Conservation (phyloP, 2,113 vertebrate species). For the Rhegmatorhina hoffmannsi region DNA sequence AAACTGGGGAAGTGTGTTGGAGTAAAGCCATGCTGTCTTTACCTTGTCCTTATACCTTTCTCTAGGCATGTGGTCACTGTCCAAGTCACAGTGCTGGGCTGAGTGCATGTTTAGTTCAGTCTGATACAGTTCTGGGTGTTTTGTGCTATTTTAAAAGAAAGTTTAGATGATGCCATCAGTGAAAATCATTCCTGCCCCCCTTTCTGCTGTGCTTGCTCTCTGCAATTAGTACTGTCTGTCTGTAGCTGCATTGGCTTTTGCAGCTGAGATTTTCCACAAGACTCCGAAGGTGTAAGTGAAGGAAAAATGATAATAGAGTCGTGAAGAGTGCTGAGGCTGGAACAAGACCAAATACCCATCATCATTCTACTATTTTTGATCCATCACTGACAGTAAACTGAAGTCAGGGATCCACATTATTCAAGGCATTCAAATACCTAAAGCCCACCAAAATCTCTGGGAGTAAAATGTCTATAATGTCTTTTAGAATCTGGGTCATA, state of each 20-base stretch:
- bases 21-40: background rate
- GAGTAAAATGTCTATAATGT: background rate
- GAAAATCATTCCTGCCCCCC: background rate
- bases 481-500: background rate
- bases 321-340: background rate
- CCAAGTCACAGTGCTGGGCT: background rate
- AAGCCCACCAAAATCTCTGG: background rate
- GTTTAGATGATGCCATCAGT: background rate
- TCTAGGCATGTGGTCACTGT: background rate
- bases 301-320: background rate
- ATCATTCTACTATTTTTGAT: background rate
- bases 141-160: background rate
- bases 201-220: background rate
- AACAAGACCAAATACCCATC: background rate
- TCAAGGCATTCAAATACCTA: background rate
- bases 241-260: background rate
- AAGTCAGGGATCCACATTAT: background rate
- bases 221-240: background rate
- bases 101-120: background rate
- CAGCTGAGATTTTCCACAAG: background rate
- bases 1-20: background rate
- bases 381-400: background rate
- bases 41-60: background rate
- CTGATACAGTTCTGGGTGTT: rapidly evolving
- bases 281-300: background rate